phyloP scores from a whole-genome alignment of 2,113 vertebrate genomes.

The Trinectes maculatus region DNA sequence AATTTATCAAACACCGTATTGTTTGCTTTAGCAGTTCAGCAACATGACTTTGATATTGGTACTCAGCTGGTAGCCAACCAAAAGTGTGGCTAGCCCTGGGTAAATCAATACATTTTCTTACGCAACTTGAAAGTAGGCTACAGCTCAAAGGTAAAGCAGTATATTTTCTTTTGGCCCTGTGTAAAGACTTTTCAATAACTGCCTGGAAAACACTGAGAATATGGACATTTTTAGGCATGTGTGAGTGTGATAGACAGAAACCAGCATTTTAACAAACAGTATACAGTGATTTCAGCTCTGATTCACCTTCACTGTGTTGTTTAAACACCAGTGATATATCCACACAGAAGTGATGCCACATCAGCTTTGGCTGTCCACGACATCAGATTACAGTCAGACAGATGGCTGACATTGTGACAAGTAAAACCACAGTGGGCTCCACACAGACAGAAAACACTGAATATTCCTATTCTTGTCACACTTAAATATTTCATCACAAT shows the following conservation, averaged over 20 bases:
- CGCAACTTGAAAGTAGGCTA: constrained; percentile 20
- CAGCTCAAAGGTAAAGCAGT: constrained; percentile 37
- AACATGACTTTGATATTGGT: too few relatives aligned
- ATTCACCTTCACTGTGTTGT: background rate
- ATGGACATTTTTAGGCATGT: background rate
- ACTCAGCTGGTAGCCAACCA: background rate
- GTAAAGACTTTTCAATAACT: constrained; percentile 15
- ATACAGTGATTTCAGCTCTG: constrained; percentile 1
- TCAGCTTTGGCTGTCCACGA: constrained; percentile 21
- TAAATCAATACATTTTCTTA: constrained; percentile 41
- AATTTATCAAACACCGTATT: background rate
- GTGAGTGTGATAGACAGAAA: background rate
- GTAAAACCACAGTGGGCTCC: constrained; percentile 9
- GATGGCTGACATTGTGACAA: constrained; percentile 30
- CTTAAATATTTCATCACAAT: constrained; percentile 56
- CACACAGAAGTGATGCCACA: constrained; percentile 21
- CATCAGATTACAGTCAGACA: constrained; percentile 28
- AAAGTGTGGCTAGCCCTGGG: background rate
- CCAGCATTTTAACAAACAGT: constrained; percentile 3
- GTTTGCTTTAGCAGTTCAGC: too few relatives aligned
- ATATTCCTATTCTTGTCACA: constrained; percentile 43
- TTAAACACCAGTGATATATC: constrained; percentile 11
- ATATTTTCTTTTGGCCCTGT: constrained; percentile 13
- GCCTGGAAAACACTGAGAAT: background rate
- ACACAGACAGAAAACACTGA: constrained; percentile 23